phyloP scores from a whole-genome alignment of 1,140 invertebrate genomes.

The Cryptotermes secundus region DNA sequence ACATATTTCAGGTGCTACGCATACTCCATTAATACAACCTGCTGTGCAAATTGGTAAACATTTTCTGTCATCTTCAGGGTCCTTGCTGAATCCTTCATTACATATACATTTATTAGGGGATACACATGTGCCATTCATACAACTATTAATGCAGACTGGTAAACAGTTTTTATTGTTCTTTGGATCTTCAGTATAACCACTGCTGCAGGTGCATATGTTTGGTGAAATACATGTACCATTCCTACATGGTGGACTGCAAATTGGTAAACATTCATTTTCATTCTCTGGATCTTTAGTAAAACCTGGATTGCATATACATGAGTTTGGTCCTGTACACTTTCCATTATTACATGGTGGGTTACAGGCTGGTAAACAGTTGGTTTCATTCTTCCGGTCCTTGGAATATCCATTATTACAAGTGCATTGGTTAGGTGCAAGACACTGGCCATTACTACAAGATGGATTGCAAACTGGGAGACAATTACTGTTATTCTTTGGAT shows the following conservation, averaged over 20 bases:
- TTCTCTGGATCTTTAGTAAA: conserved; percentile 43
- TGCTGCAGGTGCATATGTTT: conserved; percentile 52
- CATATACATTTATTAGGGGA: conserved; percentile 17
- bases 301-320: conserved; percentile 51
- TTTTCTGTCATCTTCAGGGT: background rate
- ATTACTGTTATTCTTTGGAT: background rate
- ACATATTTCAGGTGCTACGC: background rate
- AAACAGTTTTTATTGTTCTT: background rate
- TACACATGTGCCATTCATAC: conserved; percentile 23
- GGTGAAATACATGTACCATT: conserved; percentile 59
- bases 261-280: conserved; percentile 46
- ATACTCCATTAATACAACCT: conserved; percentile 34
- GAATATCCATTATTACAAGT: conserved; percentile 40
- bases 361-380: conserved; percentile 39
- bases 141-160: background rate
- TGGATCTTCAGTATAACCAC: conserved; percentile 36
- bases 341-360: conserved; percentile 47
- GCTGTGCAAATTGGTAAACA: conserved; percentile 36
- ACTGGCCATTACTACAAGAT: background rate
- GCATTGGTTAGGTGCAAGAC: conserved; percentile 40
- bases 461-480: background rate
- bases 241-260: conserved; percentile 58
- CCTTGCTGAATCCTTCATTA: background rate
- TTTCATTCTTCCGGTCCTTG: background rate
- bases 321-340: conserved; percentile 49